Evolutionary conservation across 2,888 invertebrate species (phyloP).

Genomic region (Perdita meconis): DNA sequence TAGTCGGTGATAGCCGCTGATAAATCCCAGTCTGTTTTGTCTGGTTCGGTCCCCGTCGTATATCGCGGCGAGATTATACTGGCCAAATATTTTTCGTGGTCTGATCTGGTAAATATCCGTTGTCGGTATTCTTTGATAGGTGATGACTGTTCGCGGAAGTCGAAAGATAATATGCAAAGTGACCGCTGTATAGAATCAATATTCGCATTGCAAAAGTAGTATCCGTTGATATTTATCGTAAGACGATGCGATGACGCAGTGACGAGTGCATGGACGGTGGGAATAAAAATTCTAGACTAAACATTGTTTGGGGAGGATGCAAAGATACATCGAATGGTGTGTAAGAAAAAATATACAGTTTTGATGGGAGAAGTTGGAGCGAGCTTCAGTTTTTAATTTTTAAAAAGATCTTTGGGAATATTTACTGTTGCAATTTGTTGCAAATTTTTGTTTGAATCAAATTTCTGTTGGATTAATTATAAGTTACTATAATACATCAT

Average conservation of each 20-base stretch:
- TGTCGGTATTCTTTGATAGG: conserved; percentile 24
- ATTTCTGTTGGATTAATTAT: no score
- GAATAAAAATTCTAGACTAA: no score
- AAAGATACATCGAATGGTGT: no score
- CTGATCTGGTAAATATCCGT: conserved; percentile 45
- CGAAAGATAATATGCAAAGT: conserved; percentile 19
- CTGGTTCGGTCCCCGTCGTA: conserved; percentile 59
- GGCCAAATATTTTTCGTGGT: conserved; percentile 57
- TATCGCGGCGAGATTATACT: conserved; percentile 50
- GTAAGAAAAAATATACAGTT: no score
- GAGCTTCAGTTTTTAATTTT: no score
- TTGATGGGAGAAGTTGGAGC: no score
- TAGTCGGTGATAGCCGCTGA: conserved; percentile 76
- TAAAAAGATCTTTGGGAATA: no score
- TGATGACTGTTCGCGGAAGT: conserved; percentile 49
- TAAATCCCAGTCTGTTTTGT: conserved; percentile 77
- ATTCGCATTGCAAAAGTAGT: background rate
- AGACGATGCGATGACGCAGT: background rate
- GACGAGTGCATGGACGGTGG: no score
- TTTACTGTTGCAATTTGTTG: no score
- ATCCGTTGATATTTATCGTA: background rate
- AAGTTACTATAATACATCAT: no score
- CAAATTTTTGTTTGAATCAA: no score
- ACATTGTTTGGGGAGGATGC: no score
- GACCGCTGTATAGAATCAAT: background rate